Evolutionary conservation across 1,140 invertebrate genomes (phyloP).

Genomic region (Drosophila serrata): DNA sequence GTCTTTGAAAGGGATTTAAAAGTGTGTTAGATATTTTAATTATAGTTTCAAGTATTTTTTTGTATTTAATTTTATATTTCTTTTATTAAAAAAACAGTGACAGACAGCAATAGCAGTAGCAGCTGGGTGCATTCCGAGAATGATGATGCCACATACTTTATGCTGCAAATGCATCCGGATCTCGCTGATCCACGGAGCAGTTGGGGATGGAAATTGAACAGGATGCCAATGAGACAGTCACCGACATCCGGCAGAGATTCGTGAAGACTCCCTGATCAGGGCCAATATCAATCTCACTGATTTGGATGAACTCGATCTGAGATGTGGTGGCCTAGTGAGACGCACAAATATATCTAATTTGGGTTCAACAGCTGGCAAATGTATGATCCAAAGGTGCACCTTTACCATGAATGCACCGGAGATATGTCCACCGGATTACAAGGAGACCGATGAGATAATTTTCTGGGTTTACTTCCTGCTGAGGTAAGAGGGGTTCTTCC

Average conservation of each 20-base stretch:
- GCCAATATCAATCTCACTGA: slow-evolving; percentile 90
- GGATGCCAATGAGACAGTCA: slow-evolving; percentile 88
- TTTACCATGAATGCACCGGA: slow-evolving; percentile 88
- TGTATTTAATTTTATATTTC: no score
- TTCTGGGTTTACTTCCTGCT: slow-evolving; percentile 93
- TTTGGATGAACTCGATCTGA: slow-evolving; percentile 89
- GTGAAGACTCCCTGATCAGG: slow-evolving; percentile 87
- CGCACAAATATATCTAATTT: slow-evolving; percentile 88
- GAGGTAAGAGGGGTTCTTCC: slow-evolving; percentile 43
- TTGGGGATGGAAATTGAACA: slow-evolving; percentile 90
- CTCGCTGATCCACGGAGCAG: slow-evolving; percentile 89
- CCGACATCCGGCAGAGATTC: slow-evolving; percentile 89
- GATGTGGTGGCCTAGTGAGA: slow-evolving; percentile 89
- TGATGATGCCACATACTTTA: slow-evolving; percentile 87
- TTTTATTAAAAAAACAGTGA: no score
- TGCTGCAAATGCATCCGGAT: slow-evolving; percentile 90
- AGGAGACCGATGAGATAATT: slow-evolving; percentile 90
- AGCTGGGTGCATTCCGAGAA: slow-evolving; percentile 83
- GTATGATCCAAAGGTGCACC: slow-evolving; percentile 90
- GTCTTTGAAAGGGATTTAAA: neutral
- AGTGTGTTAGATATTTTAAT: neutral
- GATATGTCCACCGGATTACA: slow-evolving; percentile 91
- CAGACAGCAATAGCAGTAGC: slow-evolving; percentile 26
- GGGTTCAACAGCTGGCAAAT: slow-evolving; percentile 87
- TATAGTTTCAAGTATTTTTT: neutral